phyloP scores from a whole-genome alignment of 2,888 invertebrate species.

The Blera fallax region DNA sequence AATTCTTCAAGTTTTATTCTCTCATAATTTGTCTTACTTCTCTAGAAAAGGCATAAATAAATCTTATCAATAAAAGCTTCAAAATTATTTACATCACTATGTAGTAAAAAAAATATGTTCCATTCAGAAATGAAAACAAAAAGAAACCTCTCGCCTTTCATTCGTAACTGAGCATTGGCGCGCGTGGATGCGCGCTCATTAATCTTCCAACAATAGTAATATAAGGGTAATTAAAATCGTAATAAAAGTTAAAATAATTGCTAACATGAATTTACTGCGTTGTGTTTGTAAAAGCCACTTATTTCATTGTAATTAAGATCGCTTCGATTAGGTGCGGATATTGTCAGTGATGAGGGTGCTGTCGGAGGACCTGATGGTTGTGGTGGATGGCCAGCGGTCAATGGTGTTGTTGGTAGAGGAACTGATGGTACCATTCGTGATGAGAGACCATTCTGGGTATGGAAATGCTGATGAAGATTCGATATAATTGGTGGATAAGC shows the following conservation, averaged over 20 bases:
- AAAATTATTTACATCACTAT: constrained; percentile 65
- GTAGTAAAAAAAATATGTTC: constrained; percentile 31
- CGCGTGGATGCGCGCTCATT: constrained; percentile 27
- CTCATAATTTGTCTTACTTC: constrained; percentile 40
- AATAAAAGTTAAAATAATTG: constrained; percentile 71
- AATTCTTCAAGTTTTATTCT: constrained; percentile 56
- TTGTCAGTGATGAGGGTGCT: constrained; percentile 55
- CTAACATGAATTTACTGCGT: constrained; percentile 78
- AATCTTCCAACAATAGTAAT: constrained; percentile 55
- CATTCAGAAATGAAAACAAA: constrained; percentile 24
- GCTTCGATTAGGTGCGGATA: constrained; percentile 73
- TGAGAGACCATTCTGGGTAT: constrained; percentile 65
- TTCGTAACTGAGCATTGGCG: background rate
- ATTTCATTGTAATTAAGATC: constrained; percentile 76
- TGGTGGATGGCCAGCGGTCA: constrained; percentile 74
- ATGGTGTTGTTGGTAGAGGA: constrained; percentile 81
- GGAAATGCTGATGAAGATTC: constrained; percentile 73
- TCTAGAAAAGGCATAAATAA: constrained; percentile 64
- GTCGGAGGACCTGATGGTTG: constrained; percentile 14
- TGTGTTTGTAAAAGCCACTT: constrained; percentile 73
- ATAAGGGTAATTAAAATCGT: constrained; percentile 64
- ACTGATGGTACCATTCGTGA: constrained; percentile 68
- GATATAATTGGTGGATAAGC: constrained; percentile 78
- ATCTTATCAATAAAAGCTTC: constrained; percentile 55
- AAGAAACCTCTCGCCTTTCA: background rate